Evolutionary conservation across 2,888 invertebrate species (phyloP).

Genomic region (Hypsopygia costalis): DNA sequence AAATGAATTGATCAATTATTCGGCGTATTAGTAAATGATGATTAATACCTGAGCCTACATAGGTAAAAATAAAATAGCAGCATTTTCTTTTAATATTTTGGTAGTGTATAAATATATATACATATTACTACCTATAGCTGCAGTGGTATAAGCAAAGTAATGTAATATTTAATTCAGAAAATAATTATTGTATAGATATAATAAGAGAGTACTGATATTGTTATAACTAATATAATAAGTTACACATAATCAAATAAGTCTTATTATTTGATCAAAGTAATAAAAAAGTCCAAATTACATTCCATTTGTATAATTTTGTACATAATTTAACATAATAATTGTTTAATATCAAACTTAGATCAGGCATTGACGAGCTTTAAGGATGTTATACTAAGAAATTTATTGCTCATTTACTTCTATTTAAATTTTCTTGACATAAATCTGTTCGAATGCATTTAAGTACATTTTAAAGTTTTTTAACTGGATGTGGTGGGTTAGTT

Average conservation of each 20-base stretch:
- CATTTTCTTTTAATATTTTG: too few species aligned
- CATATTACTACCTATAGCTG: not conserved
- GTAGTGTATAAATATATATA: too few species aligned
- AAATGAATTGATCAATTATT: conserved; percentile 56
- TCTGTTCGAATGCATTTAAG: conserved; percentile 16
- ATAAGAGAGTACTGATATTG: conserved; percentile 74
- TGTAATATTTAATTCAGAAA: conserved; percentile 16
- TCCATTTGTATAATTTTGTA: conserved; percentile 72
- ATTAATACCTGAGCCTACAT: too few species aligned
- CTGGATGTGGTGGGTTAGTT: too few species aligned
- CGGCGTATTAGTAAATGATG: conserved; percentile 42
- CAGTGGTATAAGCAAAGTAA: conserved; percentile 12
- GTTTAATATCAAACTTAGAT: conserved; percentile 44
- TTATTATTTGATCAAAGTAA: conserved; percentile 53
- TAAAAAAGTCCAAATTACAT: conserved; percentile 73
- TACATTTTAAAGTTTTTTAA: conserved; percentile 1
- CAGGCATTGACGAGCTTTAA: conserved; percentile 71
- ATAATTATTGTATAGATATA: conserved; percentile 21
- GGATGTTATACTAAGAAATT: conserved; percentile 55
- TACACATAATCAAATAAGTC: conserved; percentile 47
- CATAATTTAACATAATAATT: conserved; percentile 42
- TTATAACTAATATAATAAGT: conserved; percentile 52
- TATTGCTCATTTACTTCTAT: conserved; percentile 63
- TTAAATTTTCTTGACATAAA: conserved; percentile 30
- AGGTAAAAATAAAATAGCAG: too few species aligned